Conservation (phyloP, 2,113 vertebrate genomes). For the Thamnophis sirtalis region DNA sequence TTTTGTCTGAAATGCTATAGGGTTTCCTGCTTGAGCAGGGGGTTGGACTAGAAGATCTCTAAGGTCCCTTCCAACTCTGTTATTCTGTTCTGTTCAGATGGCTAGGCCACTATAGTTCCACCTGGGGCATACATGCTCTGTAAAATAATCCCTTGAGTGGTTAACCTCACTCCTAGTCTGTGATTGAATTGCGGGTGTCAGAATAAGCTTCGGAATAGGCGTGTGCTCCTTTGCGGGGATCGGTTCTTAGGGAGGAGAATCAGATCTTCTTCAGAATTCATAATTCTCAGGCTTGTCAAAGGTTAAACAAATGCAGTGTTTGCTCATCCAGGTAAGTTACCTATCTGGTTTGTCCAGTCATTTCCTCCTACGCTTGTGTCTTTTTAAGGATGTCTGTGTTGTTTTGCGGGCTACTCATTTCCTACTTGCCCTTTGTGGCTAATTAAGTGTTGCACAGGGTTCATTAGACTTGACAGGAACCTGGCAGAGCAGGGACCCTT, state of each 20-base stretch:
- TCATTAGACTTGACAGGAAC: background rate
- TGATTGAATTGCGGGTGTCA: background rate
- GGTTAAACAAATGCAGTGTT: background rate
- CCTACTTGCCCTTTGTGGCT: background rate
- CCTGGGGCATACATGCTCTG: background rate
- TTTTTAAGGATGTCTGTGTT: background rate
- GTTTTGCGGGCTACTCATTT: background rate
- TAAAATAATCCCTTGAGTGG: background rate
- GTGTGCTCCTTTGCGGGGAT: constrained; percentile 2
- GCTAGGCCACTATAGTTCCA: background rate
- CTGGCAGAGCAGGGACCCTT: background rate
- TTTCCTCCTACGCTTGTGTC: constrained; percentile 17
- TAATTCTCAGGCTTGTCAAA: background rate
- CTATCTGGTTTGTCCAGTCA: background rate
- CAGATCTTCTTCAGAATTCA: background rate
- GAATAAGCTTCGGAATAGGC: background rate
- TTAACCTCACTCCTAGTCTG: background rate
- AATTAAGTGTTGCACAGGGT: background rate
- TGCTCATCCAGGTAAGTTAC: background rate
- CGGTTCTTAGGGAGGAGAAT: background rate
- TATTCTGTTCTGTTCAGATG: too few relatives aligned
- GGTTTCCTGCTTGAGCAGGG: too few relatives aligned
- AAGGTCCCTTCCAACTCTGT: too few relatives aligned
- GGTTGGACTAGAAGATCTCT: too few relatives aligned
- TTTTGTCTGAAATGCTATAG: too few relatives aligned